These are phyloP conservation scores for Cacoxenus indagator DNA, from an alignment of 2,888 invertebrate species.

Conservation along the genomic window DNA sequence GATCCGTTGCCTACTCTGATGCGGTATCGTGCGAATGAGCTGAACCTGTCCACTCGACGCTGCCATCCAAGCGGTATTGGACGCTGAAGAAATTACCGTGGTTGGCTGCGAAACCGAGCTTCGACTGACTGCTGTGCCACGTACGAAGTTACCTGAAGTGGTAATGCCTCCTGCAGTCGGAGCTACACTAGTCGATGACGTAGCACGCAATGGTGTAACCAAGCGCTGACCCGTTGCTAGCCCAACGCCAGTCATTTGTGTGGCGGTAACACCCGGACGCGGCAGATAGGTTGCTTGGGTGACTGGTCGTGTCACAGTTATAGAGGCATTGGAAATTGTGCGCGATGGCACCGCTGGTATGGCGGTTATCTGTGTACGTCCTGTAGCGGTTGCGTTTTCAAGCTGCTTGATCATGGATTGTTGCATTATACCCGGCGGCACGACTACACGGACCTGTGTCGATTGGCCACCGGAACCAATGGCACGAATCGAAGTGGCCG, in stretches of 20 bases:
- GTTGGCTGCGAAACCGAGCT: slow-evolving; percentile 61
- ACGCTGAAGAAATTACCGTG: slow-evolving; percentile 68
- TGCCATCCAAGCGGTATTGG: slow-evolving; percentile 68
- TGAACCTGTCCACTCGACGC: slow-evolving; percentile 67
- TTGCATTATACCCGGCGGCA: slow-evolving; percentile 69
- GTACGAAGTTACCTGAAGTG: slow-evolving; percentile 63
- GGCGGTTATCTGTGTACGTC: slow-evolving; percentile 69
- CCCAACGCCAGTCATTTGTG: slow-evolving; percentile 64
- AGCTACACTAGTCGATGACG: slow-evolving; percentile 56
- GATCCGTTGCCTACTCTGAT: slow-evolving; percentile 66
- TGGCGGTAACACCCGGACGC: slow-evolving; percentile 66
- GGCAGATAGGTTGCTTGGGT: slow-evolving; percentile 69
- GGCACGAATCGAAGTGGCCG: slow-evolving; percentile 65
- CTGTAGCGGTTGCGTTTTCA: slow-evolving; percentile 61
- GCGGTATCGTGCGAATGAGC: slow-evolving; percentile 68
- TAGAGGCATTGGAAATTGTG: slow-evolving; percentile 70
- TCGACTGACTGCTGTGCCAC: slow-evolving; percentile 51
- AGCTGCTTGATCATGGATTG: slow-evolving; percentile 74
- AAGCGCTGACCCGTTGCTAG: slow-evolving; percentile 60
- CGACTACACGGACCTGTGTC: slow-evolving; percentile 68
- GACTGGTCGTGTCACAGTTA: slow-evolving; percentile 69
- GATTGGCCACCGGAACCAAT: slow-evolving; percentile 66
- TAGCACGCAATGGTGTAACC: slow-evolving; percentile 65
- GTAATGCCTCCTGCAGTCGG: slow-evolving; percentile 57
- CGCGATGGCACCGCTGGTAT: slow-evolving; percentile 64